Percentiles rank a stretch among this genome's conserved stretches.
Evolutionary conservation across 2,113 vertebrate species (phyloP).

Genomic region (Notiomystis cincta): DNA sequence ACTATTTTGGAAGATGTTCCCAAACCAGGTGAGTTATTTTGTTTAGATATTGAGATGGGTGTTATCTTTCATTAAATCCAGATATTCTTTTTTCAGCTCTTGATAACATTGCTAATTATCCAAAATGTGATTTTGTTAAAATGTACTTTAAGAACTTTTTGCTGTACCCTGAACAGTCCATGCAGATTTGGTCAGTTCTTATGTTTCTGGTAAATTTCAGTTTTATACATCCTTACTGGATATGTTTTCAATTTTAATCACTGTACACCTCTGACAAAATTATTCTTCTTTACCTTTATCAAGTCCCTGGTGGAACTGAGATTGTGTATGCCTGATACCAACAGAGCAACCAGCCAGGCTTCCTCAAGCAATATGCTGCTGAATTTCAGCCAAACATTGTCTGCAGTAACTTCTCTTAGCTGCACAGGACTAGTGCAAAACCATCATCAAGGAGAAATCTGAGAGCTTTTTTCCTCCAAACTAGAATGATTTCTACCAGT

Average conservation of each 20-base stretch:
- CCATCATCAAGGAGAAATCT: not conserved
- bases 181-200: not conserved
- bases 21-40: not conserved
- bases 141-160: not conserved
- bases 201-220: not conserved
- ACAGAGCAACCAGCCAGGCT: not conserved
- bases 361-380: not conserved
- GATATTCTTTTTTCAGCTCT: not conserved
- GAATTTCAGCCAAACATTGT: rapidly evolving
- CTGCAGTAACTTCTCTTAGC: not conserved
- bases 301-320: not conserved
- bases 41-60: not conserved
- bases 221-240: not conserved
- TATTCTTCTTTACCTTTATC: not conserved
- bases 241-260: not conserved
- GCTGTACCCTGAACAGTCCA: not conserved
- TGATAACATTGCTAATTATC: not conserved
- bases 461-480: not conserved
- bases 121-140: not conserved
- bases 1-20: not conserved
- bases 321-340: not conserved
- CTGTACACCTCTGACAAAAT: not conserved
- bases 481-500: not conserved
- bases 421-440: not conserved
- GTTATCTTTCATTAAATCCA: not conserved